Percentiles rank a stretch among this genome's conserved stretches.
Conservation (phyloP, 2,113 vertebrate genomes). For the Gnathonemus echidnorhynchus region DNA sequence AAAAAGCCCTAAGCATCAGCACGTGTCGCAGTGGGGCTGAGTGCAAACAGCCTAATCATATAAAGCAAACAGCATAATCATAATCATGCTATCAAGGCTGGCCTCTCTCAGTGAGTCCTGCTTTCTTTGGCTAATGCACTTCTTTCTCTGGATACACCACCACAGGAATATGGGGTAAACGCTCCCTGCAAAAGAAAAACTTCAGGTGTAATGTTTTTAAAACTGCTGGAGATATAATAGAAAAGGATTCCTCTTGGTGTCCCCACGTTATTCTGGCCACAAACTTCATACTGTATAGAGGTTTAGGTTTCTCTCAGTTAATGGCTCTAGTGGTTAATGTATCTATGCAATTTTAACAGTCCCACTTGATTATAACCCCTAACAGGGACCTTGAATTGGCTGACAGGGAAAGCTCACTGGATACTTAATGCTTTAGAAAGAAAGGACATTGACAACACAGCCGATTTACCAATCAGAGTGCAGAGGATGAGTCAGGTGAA, state of each 20-base stretch:
- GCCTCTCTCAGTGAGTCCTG: not conserved
- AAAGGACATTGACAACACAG: not conserved
- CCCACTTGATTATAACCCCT: not conserved
- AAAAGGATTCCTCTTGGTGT: not conserved
- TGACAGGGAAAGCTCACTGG: not conserved
- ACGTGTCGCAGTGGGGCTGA: not conserved
- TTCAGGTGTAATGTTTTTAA: not conserved
- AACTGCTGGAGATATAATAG: not conserved
- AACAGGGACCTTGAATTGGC: not conserved
- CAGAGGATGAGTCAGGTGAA: not conserved
- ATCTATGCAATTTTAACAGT: not conserved
- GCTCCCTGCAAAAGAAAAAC: not conserved
- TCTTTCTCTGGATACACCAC: not conserved
- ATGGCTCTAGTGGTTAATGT: not conserved
- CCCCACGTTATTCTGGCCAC: not conserved
- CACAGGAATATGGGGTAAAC: not conserved
- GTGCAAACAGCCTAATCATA: not conserved
- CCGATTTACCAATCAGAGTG: not conserved
- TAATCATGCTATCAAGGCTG: not conserved
- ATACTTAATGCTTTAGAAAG: not conserved
- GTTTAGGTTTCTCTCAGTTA: not conserved
- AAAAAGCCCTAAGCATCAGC: not conserved
- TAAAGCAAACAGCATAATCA: not conserved
- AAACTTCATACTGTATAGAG: not conserved
- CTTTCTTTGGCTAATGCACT: not conserved